Conservation (phyloP, 1,140 invertebrate species). For the Atta cephalotes region DNA sequence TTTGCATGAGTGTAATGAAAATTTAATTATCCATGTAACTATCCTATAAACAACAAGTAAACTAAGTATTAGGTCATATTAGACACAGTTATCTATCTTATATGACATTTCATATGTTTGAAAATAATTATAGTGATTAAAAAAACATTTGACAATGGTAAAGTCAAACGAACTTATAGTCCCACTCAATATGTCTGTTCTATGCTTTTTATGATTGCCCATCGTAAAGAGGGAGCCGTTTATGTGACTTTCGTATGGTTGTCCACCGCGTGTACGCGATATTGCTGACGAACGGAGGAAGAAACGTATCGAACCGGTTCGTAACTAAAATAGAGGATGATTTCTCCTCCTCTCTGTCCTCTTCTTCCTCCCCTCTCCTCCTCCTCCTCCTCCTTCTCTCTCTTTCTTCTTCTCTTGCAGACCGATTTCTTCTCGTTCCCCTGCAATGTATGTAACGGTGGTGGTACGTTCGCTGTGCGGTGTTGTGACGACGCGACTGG, state of each 20-base stretch:
- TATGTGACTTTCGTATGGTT: conserved; percentile 8
- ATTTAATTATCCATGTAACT: no score
- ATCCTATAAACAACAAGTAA: no score
- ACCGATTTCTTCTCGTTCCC: conserved; percentile 48
- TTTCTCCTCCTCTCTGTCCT: conserved; percentile 45
- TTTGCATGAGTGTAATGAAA: no score
- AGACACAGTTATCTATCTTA: no score
- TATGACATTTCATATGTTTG: no score
- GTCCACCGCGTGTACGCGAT: conserved; percentile 39
- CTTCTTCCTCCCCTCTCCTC: not conserved
- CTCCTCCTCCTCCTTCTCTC: not conserved
- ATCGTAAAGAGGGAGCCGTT: conserved; percentile 40
- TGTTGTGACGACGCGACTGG: conserved; percentile 81
- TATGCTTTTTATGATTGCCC: not conserved
- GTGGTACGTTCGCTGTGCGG: conserved; percentile 70
- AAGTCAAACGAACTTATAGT: no score
- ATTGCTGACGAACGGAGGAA: conserved; percentile 69
- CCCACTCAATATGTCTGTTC: not conserved
- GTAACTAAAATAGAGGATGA: conserved; percentile 73
- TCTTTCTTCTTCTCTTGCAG: conserved; percentile 23
- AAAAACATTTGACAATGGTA: no score
- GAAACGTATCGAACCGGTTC: conserved; percentile 74
- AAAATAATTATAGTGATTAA: no score
- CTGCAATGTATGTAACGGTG: conserved; percentile 65
- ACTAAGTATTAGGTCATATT: no score